Conservation (phyloP, 2,797 vertebrate genomes). For the Chelon auratus region DNA sequence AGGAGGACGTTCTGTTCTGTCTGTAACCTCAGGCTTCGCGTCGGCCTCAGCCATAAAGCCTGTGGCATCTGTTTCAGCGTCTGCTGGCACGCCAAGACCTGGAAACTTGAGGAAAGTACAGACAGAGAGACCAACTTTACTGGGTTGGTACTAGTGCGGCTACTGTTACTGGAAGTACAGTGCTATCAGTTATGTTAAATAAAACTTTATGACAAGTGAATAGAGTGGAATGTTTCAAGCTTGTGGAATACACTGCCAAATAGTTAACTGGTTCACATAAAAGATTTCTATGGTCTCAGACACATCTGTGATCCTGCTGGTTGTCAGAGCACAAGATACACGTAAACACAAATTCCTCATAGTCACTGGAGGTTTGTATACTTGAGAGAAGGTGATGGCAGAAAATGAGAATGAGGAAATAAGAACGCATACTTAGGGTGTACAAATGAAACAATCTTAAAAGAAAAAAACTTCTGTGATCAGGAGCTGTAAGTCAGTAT, state of each 20-base stretch:
- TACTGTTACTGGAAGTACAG: background rate
- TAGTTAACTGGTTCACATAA: background rate
- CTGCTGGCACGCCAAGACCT: slow-evolving; percentile 37
- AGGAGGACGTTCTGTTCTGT: slow-evolving; percentile 25
- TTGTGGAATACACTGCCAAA: background rate
- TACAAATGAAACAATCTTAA: no score
- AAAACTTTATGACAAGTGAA: background rate
- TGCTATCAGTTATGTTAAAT: background rate
- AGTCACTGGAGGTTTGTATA: no score
- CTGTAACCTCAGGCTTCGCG: slow-evolving; percentile 33
- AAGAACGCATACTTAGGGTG: no score
- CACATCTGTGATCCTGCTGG: no score
- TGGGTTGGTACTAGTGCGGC: background rate
- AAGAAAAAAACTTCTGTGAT: no score
- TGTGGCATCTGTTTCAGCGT: slow-evolving; percentile 25
- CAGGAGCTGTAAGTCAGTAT: no score
- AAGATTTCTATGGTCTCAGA: background rate
- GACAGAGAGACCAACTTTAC: slow-evolving; percentile 21
- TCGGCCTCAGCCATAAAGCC: slow-evolving; percentile 11
- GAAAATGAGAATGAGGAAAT: no score
- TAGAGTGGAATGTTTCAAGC: background rate
- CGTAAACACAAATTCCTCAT: no score
- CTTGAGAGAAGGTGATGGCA: no score
- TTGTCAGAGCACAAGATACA: no score
- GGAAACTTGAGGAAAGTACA: slow-evolving; percentile 57